These are phyloP conservation scores for Eleginops maclovinus DNA, from an alignment of 2,113 vertebrate genomes.

Conservation along the genomic window DNA sequence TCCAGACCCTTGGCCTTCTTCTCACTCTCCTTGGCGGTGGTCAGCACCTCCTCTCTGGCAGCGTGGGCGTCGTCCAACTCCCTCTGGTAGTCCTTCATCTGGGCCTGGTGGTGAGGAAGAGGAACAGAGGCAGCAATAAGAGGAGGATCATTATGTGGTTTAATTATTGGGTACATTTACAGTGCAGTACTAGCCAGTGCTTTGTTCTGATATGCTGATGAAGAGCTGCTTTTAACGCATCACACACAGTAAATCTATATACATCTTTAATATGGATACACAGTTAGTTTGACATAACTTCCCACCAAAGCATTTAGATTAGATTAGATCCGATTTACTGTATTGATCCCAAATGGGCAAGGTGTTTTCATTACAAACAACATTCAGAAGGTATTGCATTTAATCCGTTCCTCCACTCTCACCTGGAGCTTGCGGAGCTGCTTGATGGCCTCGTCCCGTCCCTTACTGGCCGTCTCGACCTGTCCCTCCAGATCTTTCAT, in stretches of 20 bases:
- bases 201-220: background rate
- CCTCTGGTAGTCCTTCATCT: constrained; percentile 96
- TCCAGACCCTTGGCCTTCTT: constrained; percentile 95
- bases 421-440: constrained; percentile 96
- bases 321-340: no score
- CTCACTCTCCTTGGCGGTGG: constrained; percentile 93
- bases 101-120: constrained; percentile 82
- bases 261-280: no score
- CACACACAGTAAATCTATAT: no score
- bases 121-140: background rate
- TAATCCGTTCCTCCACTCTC: background rate
- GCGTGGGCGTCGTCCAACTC: constrained; percentile 92
- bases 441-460: constrained; percentile 94
- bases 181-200: background rate
- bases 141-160: background rate
- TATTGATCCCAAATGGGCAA: no score
- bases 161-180: background rate
- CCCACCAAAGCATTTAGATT: no score
- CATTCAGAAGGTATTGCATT: background rate
- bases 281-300: background rate
- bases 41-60: constrained; percentile 92
- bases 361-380: no score
- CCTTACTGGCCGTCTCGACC: constrained; percentile 89
- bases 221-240: background rate
- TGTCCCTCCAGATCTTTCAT: constrained; percentile 94